Evolutionary conservation across 2,888 invertebrate genomes (phyloP).

Genomic region (Nematopogon swammerdamellus): DNA sequence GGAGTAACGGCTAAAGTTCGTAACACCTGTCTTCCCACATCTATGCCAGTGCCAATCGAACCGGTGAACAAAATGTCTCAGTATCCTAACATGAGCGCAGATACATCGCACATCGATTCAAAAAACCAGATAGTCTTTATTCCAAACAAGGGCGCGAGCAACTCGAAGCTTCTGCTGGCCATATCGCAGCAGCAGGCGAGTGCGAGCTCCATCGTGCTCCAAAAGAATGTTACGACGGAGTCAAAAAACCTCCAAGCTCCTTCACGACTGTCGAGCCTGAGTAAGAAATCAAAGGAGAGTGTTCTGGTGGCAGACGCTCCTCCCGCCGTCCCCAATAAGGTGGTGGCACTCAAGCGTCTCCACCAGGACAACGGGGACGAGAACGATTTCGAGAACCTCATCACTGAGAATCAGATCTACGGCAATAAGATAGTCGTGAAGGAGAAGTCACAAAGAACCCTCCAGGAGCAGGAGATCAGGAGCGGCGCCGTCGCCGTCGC

Average conservation of each 20-base stretch:
- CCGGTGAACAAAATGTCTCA: not conserved
- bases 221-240: conserved; percentile 36
- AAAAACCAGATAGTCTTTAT: conserved; percentile 41
- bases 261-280: conserved; percentile 42
- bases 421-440: conserved; percentile 56
- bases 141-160: conserved; percentile 32
- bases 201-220: conserved; percentile 27
- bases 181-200: conserved; percentile 31
- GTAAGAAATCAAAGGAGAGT: conserved; percentile 37
- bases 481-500: conserved; percentile 18
- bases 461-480: conserved; percentile 38
- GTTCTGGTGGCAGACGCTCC: conserved; percentile 5
- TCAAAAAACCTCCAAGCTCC: conserved; percentile 49
- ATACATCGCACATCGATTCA: conserved; percentile 27
- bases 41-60: not conserved
- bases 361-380: conserved; percentile 50
- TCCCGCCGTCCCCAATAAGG: conserved; percentile 20
- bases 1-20: too few relatives aligned
- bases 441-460: conserved; percentile 44
- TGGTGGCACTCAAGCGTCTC: conserved; percentile 43
- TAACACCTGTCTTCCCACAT: too few relatives aligned
- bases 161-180: conserved; percentile 37
- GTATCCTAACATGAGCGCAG: conserved; percentile 8
- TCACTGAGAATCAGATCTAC: conserved; percentile 54
- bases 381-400: conserved; percentile 53